A percentile compares a stretch with the other conserved stretches of the same genome.
These are phyloP conservation scores for Helicoverpa armigera DNA, from an alignment of 1,140 invertebrate species.

Conservation along the genomic window DNA sequence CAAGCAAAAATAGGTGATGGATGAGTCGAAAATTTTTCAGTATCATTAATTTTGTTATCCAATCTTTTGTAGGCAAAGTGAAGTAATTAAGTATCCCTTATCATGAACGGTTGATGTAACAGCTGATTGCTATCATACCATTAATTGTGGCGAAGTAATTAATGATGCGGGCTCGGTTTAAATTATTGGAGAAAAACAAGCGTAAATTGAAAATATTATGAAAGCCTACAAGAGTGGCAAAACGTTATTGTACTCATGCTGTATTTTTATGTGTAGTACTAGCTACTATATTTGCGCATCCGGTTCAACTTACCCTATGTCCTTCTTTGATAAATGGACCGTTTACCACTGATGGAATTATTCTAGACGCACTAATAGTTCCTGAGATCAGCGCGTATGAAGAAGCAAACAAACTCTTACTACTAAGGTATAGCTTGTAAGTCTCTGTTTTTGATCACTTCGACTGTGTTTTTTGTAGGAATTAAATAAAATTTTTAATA, in stretches of 20 bases:
- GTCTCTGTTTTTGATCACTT: too few species aligned
- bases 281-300: too few species aligned
- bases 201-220: background rate
- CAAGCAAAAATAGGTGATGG: background rate
- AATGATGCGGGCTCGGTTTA: constrained; percentile 40
- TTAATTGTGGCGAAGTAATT: constrained; percentile 33
- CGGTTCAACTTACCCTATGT: too few species aligned
- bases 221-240: background rate
- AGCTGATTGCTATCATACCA: constrained; percentile 26
- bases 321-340: too few species aligned
- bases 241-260: background rate
- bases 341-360: too few species aligned
- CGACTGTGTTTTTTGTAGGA: too few species aligned
- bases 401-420: too few species aligned
- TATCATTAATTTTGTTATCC: background rate
- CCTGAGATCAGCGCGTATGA: too few species aligned
- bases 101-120: constrained; percentile 11
- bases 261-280: too few species aligned
- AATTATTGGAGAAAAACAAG: constrained; percentile 33
- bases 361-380: too few species aligned
- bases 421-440: too few species aligned
- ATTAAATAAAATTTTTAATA: too few species aligned
- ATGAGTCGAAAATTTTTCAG: background rate
- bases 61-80: background rate
- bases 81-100: constrained; percentile 19